Conservation (phyloP, 2,113 vertebrate species). For the Crocuta crocuta region DNA sequence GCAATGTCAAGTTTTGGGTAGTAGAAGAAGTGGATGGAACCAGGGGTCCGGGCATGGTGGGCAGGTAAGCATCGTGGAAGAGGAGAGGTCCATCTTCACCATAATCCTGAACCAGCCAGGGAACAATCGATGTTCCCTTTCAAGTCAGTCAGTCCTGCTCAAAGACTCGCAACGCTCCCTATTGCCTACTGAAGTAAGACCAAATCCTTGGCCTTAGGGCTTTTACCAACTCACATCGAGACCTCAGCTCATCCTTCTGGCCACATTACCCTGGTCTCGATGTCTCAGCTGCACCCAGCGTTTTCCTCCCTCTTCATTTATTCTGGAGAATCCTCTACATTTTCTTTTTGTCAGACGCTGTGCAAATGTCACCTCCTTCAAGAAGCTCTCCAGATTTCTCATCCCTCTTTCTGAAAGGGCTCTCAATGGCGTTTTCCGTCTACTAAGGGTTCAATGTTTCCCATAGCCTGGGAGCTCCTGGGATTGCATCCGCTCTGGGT, state of each 20-base stretch:
- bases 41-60: neutral
- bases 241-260: neutral
- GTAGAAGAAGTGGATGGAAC: neutral
- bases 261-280: neutral
- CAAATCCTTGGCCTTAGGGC: neutral
- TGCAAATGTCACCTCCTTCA: neutral
- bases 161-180: neutral
- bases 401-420: neutral
- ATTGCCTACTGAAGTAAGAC: neutral
- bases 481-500: neutral
- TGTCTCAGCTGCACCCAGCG: neutral
- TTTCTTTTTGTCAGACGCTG: neutral
- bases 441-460: neutral
- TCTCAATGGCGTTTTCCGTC: neutral
- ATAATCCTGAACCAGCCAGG: neutral
- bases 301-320: neutral
- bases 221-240: rapidly evolving
- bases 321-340: neutral
- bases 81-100: neutral
- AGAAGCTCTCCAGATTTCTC: neutral
- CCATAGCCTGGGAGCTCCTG: neutral
- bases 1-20: neutral
- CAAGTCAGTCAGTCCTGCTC: neutral
- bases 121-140: neutral
- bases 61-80: neutral